These are phyloP conservation scores for Trichosurus vulpecula DNA, from an alignment of 2,797 vertebrate species.

Conservation along the genomic window DNA sequence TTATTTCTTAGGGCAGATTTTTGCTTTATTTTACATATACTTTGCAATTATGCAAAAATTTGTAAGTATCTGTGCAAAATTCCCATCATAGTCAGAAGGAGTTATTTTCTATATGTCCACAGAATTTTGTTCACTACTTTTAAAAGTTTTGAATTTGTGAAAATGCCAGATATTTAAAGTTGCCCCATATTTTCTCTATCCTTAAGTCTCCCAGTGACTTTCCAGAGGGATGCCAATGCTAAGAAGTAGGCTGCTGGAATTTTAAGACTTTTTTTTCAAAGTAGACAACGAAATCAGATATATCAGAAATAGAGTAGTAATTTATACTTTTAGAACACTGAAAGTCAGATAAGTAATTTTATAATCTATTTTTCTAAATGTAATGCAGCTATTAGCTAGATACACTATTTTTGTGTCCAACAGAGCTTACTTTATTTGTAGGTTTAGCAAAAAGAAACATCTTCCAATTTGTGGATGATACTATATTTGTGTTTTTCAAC, in stretches of 20 bases:
- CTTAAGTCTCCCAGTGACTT: neutral
- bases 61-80: neutral
- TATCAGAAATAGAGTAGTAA: neutral
- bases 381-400: neutral
- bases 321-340: constrained; percentile 18
- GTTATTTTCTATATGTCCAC: neutral
- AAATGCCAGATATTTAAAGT: constrained; percentile 19
- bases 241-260: neutral
- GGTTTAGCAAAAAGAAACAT: neutral
- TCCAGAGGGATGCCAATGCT: neutral
- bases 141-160: constrained; percentile 44
- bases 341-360: neutral
- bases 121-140: neutral
- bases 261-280: constrained; percentile 8
- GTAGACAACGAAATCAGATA: neutral
- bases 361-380: neutral
- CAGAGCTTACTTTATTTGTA: neutral
- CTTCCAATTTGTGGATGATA: neutral
- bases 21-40: constrained; percentile 10
- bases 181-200: constrained; percentile 7
- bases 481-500: neutral
- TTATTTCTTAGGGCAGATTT: neutral
- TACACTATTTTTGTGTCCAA: constrained; percentile 19
- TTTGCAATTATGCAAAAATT: neutral
- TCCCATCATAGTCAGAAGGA: constrained; percentile 24